Percentiles rank a stretch among this genome's conserved stretches.
These are phyloP conservation scores for Drosophila sproati DNA, from an alignment of 1,140 invertebrate genomes.

Conservation along the genomic window DNA sequence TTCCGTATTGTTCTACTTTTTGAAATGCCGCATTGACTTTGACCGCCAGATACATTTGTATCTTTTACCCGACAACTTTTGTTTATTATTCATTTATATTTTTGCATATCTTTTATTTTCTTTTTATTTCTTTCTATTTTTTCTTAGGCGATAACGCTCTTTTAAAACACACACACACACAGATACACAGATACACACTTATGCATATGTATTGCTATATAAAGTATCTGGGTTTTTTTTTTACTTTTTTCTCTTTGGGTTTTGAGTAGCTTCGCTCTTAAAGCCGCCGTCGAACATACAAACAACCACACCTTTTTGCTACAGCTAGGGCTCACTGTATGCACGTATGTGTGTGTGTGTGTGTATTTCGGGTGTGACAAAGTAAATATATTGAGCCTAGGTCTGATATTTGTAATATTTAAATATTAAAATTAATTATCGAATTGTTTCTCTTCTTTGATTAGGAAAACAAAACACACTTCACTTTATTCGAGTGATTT, in stretches of 20 bases:
- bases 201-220: slow-evolving; percentile 6
- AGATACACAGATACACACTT: not conserved
- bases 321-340: slow-evolving; percentile 15
- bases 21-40: slow-evolving; percentile 50
- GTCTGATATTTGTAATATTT: not conserved
- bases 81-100: slow-evolving; percentile 30
- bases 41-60: slow-evolving; percentile 47
- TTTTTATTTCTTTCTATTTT: no score
- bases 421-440: no score
- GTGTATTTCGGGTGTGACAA: slow-evolving; percentile 51
- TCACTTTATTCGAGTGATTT: not conserved
- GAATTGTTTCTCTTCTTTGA: no score
- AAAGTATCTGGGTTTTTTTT: not conserved
- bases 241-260: slow-evolving; percentile 46
- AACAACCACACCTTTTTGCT: slow-evolving; percentile 76
- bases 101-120: slow-evolving; percentile 23
- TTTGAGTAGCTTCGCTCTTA: slow-evolving; percentile 48
- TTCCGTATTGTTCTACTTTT: slow-evolving; percentile 30
- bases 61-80: slow-evolving; percentile 3
- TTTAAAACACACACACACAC: slow-evolving; percentile 26
- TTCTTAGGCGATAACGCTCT: slow-evolving; percentile 18
- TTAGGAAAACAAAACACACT: not conserved
- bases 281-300: slow-evolving; percentile 53
- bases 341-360: slow-evolving; percentile 3
- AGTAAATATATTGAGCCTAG: slow-evolving; percentile 2